phyloP scores from a whole-genome alignment of 2,888 invertebrate genomes.

The Acanthacorydalis orientalis region DNA sequence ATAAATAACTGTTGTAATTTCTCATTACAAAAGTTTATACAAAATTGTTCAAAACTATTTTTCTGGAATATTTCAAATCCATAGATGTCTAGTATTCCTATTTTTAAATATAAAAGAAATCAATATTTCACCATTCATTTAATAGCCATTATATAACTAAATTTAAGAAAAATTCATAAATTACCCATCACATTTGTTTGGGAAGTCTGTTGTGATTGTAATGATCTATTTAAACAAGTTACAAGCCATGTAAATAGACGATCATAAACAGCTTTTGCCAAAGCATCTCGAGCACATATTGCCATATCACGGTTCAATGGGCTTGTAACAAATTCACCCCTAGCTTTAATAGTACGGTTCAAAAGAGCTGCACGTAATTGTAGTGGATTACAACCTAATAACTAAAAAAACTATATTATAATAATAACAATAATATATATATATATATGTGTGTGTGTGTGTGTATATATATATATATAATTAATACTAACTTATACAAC shows the following conservation, averaged over 20 bases:
- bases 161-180: no score
- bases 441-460: no score
- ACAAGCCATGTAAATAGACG: constrained; percentile 85
- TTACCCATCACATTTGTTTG: constrained; percentile 58
- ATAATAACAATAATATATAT: no score
- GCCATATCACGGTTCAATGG: constrained; percentile 68
- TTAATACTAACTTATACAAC: not conserved
- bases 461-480: no score
- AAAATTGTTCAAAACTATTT: constrained; percentile 83
- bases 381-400: constrained; percentile 52
- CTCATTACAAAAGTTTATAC: constrained; percentile 92
- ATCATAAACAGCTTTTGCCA: constrained; percentile 84
- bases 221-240: constrained; percentile 55
- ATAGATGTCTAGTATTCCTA: constrained; percentile 69
- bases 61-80: constrained; percentile 87
- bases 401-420: constrained; percentile 31
- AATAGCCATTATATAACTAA: no score
- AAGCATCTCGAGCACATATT: constrained; percentile 73
- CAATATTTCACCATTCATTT: no score
- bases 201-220: constrained; percentile 38
- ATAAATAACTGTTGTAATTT: constrained; percentile 90
- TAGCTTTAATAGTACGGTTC: constrained; percentile 73
- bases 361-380: constrained; percentile 57
- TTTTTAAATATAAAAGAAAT: no score
- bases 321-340: constrained; percentile 65